Percentiles rank a stretch among this genome's conserved stretches.
These are phyloP conservation scores for Enteromius fasciolatus DNA, from an alignment of 2,797 vertebrate genomes.

Conservation along the genomic window DNA sequence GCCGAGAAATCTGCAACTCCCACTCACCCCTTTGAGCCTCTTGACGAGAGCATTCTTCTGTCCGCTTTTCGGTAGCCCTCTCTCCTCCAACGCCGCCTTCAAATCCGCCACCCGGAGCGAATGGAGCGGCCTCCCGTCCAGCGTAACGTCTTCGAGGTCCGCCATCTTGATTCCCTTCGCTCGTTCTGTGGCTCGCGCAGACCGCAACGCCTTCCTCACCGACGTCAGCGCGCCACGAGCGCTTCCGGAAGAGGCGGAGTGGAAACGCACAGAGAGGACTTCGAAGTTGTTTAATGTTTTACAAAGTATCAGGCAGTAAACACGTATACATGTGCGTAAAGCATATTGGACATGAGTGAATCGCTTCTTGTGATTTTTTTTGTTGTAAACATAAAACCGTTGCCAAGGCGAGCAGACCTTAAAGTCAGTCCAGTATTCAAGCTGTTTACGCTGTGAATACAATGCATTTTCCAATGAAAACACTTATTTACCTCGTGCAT, in stretches of 20 bases:
- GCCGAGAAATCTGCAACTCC: constrained; percentile 3
- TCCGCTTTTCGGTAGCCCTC: constrained; percentile 90
- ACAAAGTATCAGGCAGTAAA: not conserved
- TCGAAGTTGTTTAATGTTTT: not conserved
- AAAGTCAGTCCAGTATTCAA: not conserved
- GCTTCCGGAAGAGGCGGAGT: constrained; percentile 45
- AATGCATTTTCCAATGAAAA: not conserved
- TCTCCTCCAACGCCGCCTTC: constrained; percentile 89
- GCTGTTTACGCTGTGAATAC: not conserved
- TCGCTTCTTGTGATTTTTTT: not conserved
- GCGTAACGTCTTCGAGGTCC: constrained; percentile 96
- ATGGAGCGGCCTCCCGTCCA: constrained; percentile 95
- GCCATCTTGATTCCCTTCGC: constrained; percentile 89
- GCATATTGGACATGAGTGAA: not conserved
- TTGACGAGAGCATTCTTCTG: constrained; percentile 92
- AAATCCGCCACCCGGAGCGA: constrained; percentile 91
- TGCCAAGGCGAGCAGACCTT: not conserved
- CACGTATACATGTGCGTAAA: not conserved
- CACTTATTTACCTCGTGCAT: not conserved
- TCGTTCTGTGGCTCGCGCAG: constrained; percentile 67
- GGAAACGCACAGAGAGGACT: not conserved
- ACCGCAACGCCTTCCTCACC: constrained; percentile 72
- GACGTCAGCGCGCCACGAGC: constrained; percentile 65
- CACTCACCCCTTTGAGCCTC: constrained; percentile 91
- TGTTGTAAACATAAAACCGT: not conserved